phyloP scores from a whole-genome alignment of 2,113 vertebrate species.

The Nannobrachium achirus region DNA sequence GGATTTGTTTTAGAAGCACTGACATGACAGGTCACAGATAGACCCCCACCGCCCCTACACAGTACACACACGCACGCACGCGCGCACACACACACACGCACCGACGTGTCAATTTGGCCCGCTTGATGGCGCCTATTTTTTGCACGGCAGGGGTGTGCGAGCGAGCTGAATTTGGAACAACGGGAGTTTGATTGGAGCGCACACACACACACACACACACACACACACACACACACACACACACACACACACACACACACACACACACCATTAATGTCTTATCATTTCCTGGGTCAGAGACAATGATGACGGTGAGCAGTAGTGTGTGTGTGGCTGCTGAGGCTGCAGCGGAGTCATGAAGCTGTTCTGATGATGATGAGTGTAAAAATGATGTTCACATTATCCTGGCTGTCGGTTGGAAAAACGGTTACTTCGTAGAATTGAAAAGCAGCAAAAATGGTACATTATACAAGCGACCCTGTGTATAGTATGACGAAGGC shows the following conservation, averaged over 20 bases:
- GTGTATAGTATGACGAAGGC: too few species aligned
- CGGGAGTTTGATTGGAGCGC: constrained; percentile 9
- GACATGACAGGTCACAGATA: too few species aligned
- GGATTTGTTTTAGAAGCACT: too few species aligned
- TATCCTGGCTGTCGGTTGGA: too few species aligned
- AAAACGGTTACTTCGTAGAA: too few species aligned
- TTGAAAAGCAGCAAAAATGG: too few species aligned
- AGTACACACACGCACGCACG: background rate
- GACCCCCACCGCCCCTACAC: too few species aligned
- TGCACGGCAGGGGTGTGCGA: constrained; percentile 18
- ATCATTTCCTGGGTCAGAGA: constrained; percentile 51
- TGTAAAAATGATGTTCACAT: constrained; percentile 43
- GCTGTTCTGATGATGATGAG: constrained; percentile 58
- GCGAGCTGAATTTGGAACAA: constrained; percentile 27
- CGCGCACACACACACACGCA: background rate
- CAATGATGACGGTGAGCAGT: constrained; percentile 59
- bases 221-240: constrained; percentile 4
- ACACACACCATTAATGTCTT: constrained; percentile 26
- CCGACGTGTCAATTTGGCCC: background rate
- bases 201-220: background rate
- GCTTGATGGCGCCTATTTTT: constrained; percentile 15
- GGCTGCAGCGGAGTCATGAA: constrained; percentile 47
- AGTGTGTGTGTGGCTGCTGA: constrained; percentile 39
- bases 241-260: constrained; percentile 3
- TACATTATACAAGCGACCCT: too few species aligned